phyloP scores from a whole-genome alignment of 2,888 invertebrate genomes.

The Leucoma salicis region DNA sequence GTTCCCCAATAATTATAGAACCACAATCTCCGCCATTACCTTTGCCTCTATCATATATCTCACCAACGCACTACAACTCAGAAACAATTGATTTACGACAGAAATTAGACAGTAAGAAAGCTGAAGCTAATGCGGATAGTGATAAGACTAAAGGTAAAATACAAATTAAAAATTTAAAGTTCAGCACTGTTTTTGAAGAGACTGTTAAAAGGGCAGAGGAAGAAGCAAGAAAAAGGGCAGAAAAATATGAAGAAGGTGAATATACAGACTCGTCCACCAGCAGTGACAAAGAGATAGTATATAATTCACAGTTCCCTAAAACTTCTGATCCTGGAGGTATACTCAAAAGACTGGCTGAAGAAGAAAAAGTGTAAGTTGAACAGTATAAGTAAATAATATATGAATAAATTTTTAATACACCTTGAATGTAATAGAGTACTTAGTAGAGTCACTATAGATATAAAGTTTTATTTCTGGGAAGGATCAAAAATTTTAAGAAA shows the following conservation, averaged over 20 bases:
- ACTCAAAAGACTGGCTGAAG: constrained; percentile 69
- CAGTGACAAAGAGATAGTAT: constrained; percentile 58
- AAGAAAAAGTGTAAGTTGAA: constrained; percentile 80
- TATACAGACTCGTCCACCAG: constrained; percentile 74
- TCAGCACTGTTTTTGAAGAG: constrained; percentile 85
- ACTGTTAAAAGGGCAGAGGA: constrained; percentile 85
- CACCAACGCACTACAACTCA: constrained; percentile 52
- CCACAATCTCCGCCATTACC: constrained; percentile 55
- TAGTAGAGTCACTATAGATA: too few species aligned
- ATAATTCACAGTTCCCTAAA: constrained; percentile 70
- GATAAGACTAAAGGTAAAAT: constrained; percentile 82
- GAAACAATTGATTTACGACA: constrained; percentile 43
- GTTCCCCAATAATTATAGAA: constrained; percentile 21
- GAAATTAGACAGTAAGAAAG: constrained; percentile 51
- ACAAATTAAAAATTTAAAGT: constrained; percentile 86
- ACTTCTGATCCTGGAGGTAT: constrained; percentile 74
- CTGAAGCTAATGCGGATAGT: constrained; percentile 46
- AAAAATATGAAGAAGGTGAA: constrained; percentile 85
- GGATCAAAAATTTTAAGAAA: too few species aligned
- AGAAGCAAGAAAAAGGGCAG: constrained; percentile 82
- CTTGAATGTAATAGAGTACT: too few species aligned
- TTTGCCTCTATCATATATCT: constrained; percentile 63
- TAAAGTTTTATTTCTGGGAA: too few species aligned
- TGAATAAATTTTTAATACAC: too few species aligned
- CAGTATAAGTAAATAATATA: not conserved